Conservation (phyloP, 2,797 vertebrate species). For the Pipistrellus pygmaeus region DNA sequence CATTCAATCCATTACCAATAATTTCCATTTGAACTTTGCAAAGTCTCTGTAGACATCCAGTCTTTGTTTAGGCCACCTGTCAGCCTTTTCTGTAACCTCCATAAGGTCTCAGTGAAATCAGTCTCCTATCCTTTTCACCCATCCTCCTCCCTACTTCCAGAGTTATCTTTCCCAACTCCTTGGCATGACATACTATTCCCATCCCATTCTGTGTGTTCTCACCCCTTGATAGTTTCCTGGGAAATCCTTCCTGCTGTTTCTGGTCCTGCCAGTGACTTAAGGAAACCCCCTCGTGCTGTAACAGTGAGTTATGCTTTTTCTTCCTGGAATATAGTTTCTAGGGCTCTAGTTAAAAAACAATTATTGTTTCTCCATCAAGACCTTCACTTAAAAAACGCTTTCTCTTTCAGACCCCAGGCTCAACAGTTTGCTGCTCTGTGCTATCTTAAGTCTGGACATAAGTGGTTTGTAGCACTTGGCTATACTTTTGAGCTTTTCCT, state of each 20-base stretch:
- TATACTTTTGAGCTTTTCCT: conserved; percentile 55
- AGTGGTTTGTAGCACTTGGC: background rate
- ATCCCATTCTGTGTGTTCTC: background rate
- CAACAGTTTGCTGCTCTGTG: background rate
- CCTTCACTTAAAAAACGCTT: conserved; percentile 8
- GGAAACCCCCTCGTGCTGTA: background rate
- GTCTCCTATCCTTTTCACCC: background rate
- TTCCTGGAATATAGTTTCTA: background rate
- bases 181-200: background rate
- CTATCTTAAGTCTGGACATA: background rate
- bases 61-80: background rate
- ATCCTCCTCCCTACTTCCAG: background rate
- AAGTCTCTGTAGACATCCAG: background rate
- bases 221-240: background rate
- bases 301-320: background rate
- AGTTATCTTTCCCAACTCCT: background rate
- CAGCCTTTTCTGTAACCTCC: background rate
- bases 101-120: background rate
- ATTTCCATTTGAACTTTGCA: background rate
- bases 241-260: background rate
- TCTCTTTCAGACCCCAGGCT: background rate
- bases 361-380: background rate
- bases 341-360: conserved; percentile 47
- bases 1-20: background rate
- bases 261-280: background rate